phyloP scores from a whole-genome alignment of 2,797 vertebrate species.

The Sebastiscus tertius region DNA sequence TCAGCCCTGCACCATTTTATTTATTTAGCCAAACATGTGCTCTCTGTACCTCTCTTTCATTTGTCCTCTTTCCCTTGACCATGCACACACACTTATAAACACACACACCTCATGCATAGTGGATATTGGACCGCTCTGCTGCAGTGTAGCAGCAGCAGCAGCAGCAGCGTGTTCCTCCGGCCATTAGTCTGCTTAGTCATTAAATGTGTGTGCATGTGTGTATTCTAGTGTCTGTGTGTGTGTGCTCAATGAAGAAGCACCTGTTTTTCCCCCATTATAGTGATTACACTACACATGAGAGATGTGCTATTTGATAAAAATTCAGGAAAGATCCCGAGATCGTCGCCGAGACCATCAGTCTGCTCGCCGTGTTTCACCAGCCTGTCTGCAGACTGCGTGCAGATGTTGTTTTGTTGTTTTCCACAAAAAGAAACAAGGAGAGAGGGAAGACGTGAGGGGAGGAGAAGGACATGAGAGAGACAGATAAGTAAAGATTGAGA shows the following conservation, averaged over 20 bases:
- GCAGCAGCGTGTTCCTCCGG: not conserved
- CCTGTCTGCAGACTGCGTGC: slow-evolving; percentile 37
- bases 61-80: slow-evolving; percentile 1
- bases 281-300: not conserved
- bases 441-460: slow-evolving; percentile 25
- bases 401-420: slow-evolving; percentile 64
- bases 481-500: slow-evolving; percentile 67
- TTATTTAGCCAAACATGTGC: slow-evolving; percentile 36
- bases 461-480: slow-evolving; percentile 65
- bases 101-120: slow-evolving; percentile 11
- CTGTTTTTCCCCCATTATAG: not conserved
- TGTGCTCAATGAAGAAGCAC: not conserved
- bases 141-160: slow-evolving; percentile 12
- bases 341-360: slow-evolving; percentile 35
- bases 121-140: slow-evolving; percentile 6
- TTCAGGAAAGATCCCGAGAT: slow-evolving; percentile 1
- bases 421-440: slow-evolving; percentile 42
- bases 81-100: not conserved
- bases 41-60: slow-evolving; percentile 1
- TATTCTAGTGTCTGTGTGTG: not conserved
- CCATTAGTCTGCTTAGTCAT: slow-evolving; percentile 21
- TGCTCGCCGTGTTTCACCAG: slow-evolving; percentile 22
- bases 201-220: slow-evolving; percentile 12
- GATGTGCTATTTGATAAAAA: slow-evolving; percentile 3
- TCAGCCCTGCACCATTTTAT: slow-evolving; percentile 30